Conservation (phyloP, 2,888 invertebrate species). For the Octonoba sinensis region DNA sequence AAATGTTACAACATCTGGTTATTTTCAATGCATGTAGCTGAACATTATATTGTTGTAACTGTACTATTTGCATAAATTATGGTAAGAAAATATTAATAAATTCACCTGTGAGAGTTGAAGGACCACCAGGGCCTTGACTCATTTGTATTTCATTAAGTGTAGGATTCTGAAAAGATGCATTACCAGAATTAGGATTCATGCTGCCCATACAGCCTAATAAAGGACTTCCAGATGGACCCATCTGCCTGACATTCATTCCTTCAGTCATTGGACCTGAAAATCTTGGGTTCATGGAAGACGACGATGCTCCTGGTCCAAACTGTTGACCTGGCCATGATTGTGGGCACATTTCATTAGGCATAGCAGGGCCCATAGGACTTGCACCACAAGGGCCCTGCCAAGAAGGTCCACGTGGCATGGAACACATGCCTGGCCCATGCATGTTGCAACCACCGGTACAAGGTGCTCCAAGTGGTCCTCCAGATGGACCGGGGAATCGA, state of each 20-base stretch:
- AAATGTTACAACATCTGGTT: too few relatives aligned
- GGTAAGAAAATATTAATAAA: too few relatives aligned
- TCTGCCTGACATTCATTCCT: conserved; percentile 37
- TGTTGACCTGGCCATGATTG: conserved; percentile 55
- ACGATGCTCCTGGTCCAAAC: conserved; percentile 38
- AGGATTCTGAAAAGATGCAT: conserved; percentile 38
- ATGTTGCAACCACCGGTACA: conserved; percentile 62
- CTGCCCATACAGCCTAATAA: conserved; percentile 46
- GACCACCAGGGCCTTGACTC: conserved; percentile 55
- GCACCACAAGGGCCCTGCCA: conserved; percentile 44
- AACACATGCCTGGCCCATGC: conserved; percentile 60
- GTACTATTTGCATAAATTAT: too few relatives aligned
- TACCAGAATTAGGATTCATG: conserved; percentile 43
- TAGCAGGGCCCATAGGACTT: conserved; percentile 38
- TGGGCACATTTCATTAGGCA: conserved; percentile 41
- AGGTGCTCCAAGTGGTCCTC: conserved; percentile 35
- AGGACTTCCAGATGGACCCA: conserved; percentile 45
- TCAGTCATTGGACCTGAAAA: conserved; percentile 40
- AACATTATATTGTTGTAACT: too few relatives aligned
- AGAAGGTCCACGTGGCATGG: conserved; percentile 41
- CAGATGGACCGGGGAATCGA: conserved; percentile 58
- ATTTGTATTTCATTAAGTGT: conserved; percentile 44
- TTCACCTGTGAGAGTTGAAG: conserved; percentile 48
- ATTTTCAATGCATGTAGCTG: too few relatives aligned
- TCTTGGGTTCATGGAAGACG: conserved; percentile 46